Conservation (phyloP, 2,888 invertebrate species). For the Euzophera pinguis region DNA sequence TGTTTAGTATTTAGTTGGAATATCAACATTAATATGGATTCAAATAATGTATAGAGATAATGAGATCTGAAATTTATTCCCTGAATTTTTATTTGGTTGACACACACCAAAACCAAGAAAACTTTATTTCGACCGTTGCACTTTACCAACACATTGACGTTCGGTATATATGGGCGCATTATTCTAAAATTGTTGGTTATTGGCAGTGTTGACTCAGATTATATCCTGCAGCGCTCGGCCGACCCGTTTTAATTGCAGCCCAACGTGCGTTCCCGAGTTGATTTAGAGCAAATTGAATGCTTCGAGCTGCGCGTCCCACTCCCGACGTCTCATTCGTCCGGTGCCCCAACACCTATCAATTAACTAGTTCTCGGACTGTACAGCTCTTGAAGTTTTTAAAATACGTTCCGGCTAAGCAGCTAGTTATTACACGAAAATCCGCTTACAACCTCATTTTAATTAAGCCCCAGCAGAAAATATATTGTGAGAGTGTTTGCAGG, state of each 20-base stretch:
- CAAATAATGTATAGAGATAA: too few species aligned
- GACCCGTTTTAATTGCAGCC: slow-evolving; percentile 59
- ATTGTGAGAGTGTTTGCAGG: slow-evolving; percentile 30
- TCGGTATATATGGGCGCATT: slow-evolving; percentile 30
- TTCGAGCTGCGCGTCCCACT: slow-evolving; percentile 38
- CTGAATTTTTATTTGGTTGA: too few species aligned
- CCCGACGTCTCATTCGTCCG: slow-evolving; percentile 51
- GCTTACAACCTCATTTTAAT: slow-evolving; percentile 37
- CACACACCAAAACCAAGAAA: not conserved
- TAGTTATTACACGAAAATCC: slow-evolving; percentile 39
- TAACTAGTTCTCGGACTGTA: slow-evolving; percentile 45
- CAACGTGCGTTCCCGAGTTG: slow-evolving; percentile 44
- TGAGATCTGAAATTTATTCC: too few species aligned
- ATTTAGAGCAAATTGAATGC: slow-evolving; percentile 68
- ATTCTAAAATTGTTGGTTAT: slow-evolving; percentile 43
- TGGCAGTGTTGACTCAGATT: slow-evolving; percentile 52
- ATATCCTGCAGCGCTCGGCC: slow-evolving; percentile 48
- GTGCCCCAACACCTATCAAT: slow-evolving; percentile 51
- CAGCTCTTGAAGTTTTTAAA: slow-evolving; percentile 35
- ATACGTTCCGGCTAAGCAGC: slow-evolving; percentile 34
- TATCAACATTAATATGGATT: too few species aligned
- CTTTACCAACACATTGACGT: slow-evolving; percentile 20
- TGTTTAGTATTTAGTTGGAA: too few species aligned
- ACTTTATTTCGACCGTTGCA: not conserved
- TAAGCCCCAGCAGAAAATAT: slow-evolving; percentile 32